Evolutionary conservation across 2,888 invertebrate species (phyloP).

Genomic region (Carterocephalus palaemon): DNA sequence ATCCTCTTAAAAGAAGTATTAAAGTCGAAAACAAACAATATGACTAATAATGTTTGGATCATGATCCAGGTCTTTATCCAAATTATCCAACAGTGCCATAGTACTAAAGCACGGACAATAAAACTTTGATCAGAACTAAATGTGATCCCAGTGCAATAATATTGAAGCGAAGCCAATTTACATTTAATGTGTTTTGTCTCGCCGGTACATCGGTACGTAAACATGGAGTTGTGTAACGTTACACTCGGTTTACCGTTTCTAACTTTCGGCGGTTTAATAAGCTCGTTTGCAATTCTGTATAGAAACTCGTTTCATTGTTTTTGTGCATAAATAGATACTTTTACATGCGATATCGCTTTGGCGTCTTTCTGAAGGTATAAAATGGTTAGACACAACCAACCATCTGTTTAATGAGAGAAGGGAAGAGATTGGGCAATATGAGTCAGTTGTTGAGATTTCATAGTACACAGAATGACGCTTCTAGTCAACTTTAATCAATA

Average conservation of each 20-base stretch:
- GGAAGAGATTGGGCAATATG: no score
- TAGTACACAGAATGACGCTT: no score
- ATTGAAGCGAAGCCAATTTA: conserved; percentile 21
- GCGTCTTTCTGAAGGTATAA: no score
- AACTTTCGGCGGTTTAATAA: conserved; percentile 2
- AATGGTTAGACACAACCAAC: no score
- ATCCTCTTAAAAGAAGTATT: conserved; percentile 3
- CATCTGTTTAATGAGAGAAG: no score
- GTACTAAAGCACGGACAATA: conserved; percentile 19
- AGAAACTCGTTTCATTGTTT: not conserved
- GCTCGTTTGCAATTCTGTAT: conserved; percentile 17
- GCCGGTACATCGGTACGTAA: conserved; percentile 4
- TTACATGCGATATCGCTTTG: no score
- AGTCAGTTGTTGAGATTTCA: no score
- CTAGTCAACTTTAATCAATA: no score
- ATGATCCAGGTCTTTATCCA: conserved; percentile 21
- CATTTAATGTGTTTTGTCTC: conserved; percentile 24
- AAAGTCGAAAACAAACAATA: conserved; percentile 14
- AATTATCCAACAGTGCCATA: conserved; percentile 14
- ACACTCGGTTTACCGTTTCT: conserved; percentile 9
- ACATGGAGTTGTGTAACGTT: conserved; percentile 8
- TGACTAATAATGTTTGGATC: conserved; percentile 16
- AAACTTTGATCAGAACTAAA: conserved; percentile 22
- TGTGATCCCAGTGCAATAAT: conserved; percentile 22
- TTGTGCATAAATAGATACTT: no score